Percentiles rank a stretch among this genome's conserved stretches.
Conservation (phyloP, 2,797 vertebrate species). For the Manis crassicaudata region DNA sequence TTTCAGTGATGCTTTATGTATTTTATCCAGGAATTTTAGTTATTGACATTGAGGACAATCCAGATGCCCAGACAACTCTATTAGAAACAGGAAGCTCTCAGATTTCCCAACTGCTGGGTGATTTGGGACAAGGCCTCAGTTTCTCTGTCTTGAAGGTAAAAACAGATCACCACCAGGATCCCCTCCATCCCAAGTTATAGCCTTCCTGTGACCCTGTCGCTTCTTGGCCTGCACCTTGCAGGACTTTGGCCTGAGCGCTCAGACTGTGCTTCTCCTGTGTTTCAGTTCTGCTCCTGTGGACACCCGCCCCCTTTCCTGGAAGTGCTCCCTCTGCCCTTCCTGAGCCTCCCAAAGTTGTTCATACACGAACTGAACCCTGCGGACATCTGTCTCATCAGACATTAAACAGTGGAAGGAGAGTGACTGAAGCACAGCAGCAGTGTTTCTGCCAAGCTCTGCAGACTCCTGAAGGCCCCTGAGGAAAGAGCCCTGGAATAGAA, state of each 20-base stretch:
- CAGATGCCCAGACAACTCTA: no score
- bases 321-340: background rate
- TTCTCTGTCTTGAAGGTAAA: background rate
- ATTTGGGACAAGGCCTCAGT: background rate
- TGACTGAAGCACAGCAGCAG: accelerated
- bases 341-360: background rate
- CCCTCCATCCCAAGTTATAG: background rate
- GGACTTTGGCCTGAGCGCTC: background rate
- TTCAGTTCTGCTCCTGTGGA: background rate
- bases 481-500: background rate
- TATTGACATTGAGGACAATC: background rate
- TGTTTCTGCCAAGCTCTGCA: background rate
- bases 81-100: background rate
- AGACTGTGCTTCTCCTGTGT: no score
- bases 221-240: background rate
- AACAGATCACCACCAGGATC: background rate
- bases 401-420: background rate
- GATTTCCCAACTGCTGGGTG: background rate
- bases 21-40: background rate
- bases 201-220: accelerated
- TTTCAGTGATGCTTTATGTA: background rate
- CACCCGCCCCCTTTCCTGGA: background rate
- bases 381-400: background rate
- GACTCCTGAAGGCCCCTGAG: background rate
- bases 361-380: background rate